A percentile compares a stretch with the other conserved stretches of the same genome.
Evolutionary conservation across 2,113 vertebrate genomes (phyloP).

Genomic region (Bos indicus): DNA sequence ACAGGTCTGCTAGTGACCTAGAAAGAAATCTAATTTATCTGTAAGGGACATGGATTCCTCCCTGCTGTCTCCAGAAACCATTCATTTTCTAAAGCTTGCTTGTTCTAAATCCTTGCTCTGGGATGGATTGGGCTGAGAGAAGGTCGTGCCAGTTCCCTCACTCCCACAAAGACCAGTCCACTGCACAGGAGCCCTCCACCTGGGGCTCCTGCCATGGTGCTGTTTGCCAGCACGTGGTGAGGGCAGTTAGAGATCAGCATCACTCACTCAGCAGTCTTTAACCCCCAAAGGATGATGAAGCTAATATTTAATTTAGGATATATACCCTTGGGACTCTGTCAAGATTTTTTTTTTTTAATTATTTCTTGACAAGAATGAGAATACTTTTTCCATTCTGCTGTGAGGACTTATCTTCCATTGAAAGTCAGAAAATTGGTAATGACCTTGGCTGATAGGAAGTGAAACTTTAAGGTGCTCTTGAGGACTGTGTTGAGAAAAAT

Average conservation of each 20-base stretch:
- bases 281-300: conserved; percentile 4
- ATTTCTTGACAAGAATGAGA: not conserved
- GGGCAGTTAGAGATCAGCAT: conserved; percentile 35
- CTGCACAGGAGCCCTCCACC: conserved; percentile 32
- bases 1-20: not conserved
- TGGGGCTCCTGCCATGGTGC: conserved; percentile 63
- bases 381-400: not conserved
- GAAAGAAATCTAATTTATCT: not conserved
- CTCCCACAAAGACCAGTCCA: conserved; percentile 7
- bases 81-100: not conserved
- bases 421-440: not conserved
- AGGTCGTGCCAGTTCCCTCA: conserved; percentile 41
- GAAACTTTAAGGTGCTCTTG: not conserved
- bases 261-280: conserved; percentile 4
- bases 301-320: not conserved
- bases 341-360: not conserved
- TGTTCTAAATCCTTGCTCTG: not conserved
- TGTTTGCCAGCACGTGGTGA: conserved; percentile 47
- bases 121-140: conserved; percentile 58
- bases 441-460: not conserved
- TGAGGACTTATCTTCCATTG: not conserved
- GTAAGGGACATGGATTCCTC: not conserved
- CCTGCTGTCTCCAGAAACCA: not conserved
- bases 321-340: not conserved
- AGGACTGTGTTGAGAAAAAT: not conserved